Conservation (phyloP, 2,113 vertebrate species). For the Notarius lentiginosus region DNA sequence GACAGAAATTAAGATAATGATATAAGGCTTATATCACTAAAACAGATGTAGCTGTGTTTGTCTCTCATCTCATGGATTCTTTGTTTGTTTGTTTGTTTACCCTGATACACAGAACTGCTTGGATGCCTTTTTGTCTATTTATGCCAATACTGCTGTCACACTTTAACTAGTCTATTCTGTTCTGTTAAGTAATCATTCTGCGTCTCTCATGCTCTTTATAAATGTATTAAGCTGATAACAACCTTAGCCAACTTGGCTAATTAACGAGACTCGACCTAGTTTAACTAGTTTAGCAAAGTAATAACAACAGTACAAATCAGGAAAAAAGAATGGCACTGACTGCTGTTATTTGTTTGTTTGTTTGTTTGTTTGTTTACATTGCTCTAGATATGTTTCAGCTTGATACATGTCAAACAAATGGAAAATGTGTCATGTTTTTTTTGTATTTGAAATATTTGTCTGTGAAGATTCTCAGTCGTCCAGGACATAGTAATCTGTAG, state of each 20-base stretch:
- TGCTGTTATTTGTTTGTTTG: not conserved
- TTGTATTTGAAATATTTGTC: not conserved
- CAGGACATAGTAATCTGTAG: too few species aligned
- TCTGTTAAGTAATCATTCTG: not conserved
- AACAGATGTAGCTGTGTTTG: not conserved
- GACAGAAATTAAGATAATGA: not conserved
- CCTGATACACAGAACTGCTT: not conserved
- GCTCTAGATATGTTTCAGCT: not conserved
- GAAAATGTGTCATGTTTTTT: not conserved
- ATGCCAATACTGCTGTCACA: not conserved
- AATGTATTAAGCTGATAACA: not conserved
- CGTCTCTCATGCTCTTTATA: not conserved
- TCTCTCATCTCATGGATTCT: not conserved
- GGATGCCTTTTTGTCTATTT: not conserved
- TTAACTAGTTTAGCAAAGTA: not conserved
- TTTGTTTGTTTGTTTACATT: not conserved
- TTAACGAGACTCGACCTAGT: not conserved
- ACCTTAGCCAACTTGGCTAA: not conserved
- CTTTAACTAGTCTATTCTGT: not conserved
- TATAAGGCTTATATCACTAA: not conserved
- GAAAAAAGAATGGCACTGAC: not conserved
- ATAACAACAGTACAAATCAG: not conserved
- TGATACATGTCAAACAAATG: not conserved
- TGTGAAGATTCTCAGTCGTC: too few species aligned
- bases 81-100: not conserved